These are phyloP conservation scores for Bubo blakistoni DNA, from an alignment of 2,113 vertebrate genomes.

Conservation along the genomic window DNA sequence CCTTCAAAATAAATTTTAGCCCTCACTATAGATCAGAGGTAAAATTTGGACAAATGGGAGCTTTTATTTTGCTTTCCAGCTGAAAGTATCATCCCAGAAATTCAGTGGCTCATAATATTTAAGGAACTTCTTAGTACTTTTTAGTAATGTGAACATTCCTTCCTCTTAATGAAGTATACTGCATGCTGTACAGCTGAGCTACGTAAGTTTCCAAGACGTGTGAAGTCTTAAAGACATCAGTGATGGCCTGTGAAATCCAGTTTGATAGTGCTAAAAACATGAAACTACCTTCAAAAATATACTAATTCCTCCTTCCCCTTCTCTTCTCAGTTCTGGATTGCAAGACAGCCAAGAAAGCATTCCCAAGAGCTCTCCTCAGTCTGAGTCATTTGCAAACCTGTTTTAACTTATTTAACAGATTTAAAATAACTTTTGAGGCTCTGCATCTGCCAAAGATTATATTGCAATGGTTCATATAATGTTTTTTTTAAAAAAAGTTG, in stretches of 20 bases:
- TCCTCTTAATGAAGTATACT: background rate
- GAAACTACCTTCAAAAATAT: background rate
- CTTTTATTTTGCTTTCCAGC: background rate
- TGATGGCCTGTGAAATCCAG: background rate
- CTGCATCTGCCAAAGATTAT: background rate
- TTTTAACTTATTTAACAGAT: conserved; percentile 1
- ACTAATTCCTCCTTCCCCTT: background rate
- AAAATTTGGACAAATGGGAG: background rate
- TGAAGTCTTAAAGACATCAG: background rate
- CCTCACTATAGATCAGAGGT: background rate
- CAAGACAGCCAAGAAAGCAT: background rate
- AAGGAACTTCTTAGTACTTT: background rate
- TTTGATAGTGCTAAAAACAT: background rate
- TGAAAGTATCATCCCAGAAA: background rate
- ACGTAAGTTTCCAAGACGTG: background rate
- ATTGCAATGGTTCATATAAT: background rate
- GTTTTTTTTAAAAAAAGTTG: background rate
- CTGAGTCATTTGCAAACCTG: background rate
- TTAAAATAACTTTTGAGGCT: background rate
- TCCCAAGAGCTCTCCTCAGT: background rate
- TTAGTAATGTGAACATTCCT: background rate
- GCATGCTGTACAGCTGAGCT: background rate
- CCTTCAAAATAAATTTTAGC: background rate
- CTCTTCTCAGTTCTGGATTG: background rate
- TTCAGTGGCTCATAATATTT: background rate